phyloP scores from a whole-genome alignment of 1,140 invertebrate genomes.

The Diorhabda sublineata region DNA sequence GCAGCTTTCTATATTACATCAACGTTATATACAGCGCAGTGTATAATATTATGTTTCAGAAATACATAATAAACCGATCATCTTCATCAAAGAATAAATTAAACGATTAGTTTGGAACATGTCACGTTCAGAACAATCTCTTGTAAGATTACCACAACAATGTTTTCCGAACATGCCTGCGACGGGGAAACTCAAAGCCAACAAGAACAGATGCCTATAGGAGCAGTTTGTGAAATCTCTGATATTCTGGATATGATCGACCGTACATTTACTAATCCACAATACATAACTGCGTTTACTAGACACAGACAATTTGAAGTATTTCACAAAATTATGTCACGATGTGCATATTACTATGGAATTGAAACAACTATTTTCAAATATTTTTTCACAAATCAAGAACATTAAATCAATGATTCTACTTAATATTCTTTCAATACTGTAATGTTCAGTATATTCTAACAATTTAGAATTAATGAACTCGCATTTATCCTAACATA shows the following conservation, averaged over 20 bases:
- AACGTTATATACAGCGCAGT: no score
- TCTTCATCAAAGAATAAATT: not conserved
- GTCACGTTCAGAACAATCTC: not conserved
- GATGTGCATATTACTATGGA: not conserved
- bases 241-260: not conserved
- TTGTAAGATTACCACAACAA: slow-evolving; percentile 2
- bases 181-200: not conserved
- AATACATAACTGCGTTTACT: not conserved
- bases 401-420: no score
- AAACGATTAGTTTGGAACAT: not conserved
- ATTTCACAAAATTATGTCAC: not conserved
- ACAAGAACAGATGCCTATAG: not conserved
- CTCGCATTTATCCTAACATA: no score
- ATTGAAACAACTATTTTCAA: not conserved
- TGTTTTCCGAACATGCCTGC: not conserved
- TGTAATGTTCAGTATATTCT: no score
- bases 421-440: no score
- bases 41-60: no score
- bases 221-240: not conserved
- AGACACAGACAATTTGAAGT: not conserved
- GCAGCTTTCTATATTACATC: no score
- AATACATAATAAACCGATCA: not conserved
- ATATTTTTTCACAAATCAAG: no score
- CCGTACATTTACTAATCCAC: not conserved
- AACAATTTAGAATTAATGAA: no score